Base-by-base conservation (phyloP, 2,797 vertebrate genomes). In the Myiotriccus ornatus region DNA sequence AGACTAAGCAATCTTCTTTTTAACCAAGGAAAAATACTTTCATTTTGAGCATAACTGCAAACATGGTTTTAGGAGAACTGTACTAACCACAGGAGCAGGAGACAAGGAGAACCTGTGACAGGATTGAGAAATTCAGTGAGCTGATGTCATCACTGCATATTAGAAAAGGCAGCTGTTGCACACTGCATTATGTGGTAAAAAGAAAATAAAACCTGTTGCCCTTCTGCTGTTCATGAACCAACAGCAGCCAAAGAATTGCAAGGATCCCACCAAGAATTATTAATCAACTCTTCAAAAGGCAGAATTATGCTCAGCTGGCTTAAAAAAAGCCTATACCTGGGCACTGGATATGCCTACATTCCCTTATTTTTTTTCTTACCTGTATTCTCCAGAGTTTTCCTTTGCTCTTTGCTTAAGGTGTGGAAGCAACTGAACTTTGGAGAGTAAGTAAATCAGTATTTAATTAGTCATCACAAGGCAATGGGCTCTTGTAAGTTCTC, bases 401-500 rank as follows among this genome's bases (percentile, higher is more conserved):
- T 92, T 94, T 92, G 68, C 92, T 92, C 90, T 94, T 76, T 92
- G 63, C 57, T 75, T 82, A 82, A 95, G 79, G 60, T 19, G 44
- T 90, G 62, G 74, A 95, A 89, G 82, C 60, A 91, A 84, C 50
- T 74, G 52, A 96, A 94, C 64, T 93, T 82, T 83, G 84, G 52
- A 89, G 57, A 90, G 83, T 65, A 93, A 79, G 74, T 87, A 95
- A 93, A 91, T 93, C 52, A 80, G 78, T 82, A 44, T 83, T 92
- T 95, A 85, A 80, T 83, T 94, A 87, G 57, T 88, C 76, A 88
- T 90, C 92, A 73, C 59, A 69, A 87, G 65, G 81, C 91, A 95
- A 81, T 49, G 49, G 34, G 34, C 73, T 92, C 50, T 89, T 81
- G 80, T 67, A 62, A 91, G n/a, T 56, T 93, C 69, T 93, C 74